Base-by-base conservation (phyloP, 2,797 vertebrate species). In the Paguma larvata region DNA sequence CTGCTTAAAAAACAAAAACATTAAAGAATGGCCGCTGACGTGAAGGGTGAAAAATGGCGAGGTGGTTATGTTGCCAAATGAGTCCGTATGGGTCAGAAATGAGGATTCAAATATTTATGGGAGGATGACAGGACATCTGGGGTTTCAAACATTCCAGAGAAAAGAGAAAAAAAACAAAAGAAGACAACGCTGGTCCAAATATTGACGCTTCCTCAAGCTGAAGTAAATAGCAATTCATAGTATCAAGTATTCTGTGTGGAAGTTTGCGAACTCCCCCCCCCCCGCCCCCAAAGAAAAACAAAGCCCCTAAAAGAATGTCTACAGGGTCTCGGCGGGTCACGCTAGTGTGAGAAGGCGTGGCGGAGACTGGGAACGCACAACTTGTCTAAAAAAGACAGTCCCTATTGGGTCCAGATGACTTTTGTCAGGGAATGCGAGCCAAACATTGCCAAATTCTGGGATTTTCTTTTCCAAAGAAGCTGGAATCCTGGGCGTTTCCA, bases 401-500 rank as follows among this genome's bases (percentile, higher is more conserved):
- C 5, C 73, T 51, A 91, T 92, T 38, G 77, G 16, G 78, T 90
- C 96, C 97, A 98, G 97, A 97, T 95, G 97, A 82, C 5, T 92
- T 93, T 25, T 92, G 95, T 98, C 95, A 95, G 87, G 79, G 41
- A 77, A 68, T 19, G 25, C 21, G 62, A 89, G 87, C 53, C 96
- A 97, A 89, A 93, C 34, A 63, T 94, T 96, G 80, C 87, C 94
- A 92, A 86, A 97, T 90, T 84, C 75, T 32, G 89, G 95, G 90
- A 83, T 97, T 97, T 96, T 95, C 72, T 92, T 97, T 97, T 89
- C 75, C 84, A 87, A 75, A 77, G 75, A 85, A 51, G 67, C 94
- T 93, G 94, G 91, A 96, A 95, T 95, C 85, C 80, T 73, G 21
- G 84, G 93, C 97, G 97, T 98, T 98, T 98, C 97, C 87, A 89